Evolutionary conservation across 2,113 vertebrate genomes (phyloP), one percentile per base, ranked within the genome.

Genomic region (Gambusia holbrooki): DNA sequence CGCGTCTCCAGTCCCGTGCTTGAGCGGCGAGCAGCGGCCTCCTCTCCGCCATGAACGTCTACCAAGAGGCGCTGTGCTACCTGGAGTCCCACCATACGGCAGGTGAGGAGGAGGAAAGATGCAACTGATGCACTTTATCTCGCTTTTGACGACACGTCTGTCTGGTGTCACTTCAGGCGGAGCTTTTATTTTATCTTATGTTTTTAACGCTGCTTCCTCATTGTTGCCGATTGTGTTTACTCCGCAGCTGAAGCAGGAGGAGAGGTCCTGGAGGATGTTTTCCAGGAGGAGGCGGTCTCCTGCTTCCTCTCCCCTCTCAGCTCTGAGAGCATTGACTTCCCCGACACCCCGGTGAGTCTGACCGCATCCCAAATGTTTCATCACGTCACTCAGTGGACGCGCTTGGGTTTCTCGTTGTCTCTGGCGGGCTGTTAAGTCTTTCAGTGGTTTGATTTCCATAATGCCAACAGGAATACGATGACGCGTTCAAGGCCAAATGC

Each of bases 231-330:
- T n/a, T 42, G 42, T 61, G n/a, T 64, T 3, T 74, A 19, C 73
- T 48, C 74, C 54, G 76, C 65, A 61, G 72, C 60, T 25, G 78
- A 89, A 17, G 15, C 69, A 8, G 83, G 89, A 28, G 0, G 78
- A 22, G 90, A 92, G 0, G 71, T 81, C 7, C 51, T 91, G 76
- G 82, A 90, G 42, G 93, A 95, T 15, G 93, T 94, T n/a, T 94
- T 94, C 79, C 77, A 30, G 8, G 93, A 92, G 71, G 93, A 92
- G 62, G 29, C 54, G 1, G 89, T 76, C 37, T 85, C 81, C 71
- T 79, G 84, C 42, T 27, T 70, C 25, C 62, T 88, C 14, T 90
- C 84, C 10, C 84, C 85, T 5, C 67, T 92, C 12, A 79, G 67
- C 10, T 17, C 76, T 0, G 88, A 89, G 14, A 83, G 33, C n/a